Evolutionary conservation across 1,140 invertebrate species (phyloP).

Genomic region (Lepidurus packardi): DNA sequence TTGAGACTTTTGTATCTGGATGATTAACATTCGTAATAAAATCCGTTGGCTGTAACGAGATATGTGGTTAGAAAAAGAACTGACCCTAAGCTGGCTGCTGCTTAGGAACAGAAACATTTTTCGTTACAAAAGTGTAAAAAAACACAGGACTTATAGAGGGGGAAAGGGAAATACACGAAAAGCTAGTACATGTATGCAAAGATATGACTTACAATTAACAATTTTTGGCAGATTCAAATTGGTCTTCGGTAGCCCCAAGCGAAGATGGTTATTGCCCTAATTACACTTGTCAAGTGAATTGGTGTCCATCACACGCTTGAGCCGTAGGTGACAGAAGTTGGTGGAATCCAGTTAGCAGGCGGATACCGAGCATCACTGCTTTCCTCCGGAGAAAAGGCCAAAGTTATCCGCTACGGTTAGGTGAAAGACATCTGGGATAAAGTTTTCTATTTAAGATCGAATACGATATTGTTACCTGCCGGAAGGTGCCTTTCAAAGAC

Average conservation of each 20-base stretch:
- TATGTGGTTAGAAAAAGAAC: background rate
- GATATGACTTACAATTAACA: background rate
- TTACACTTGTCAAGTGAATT: background rate
- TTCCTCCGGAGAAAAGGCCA: background rate
- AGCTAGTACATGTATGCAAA: background rate
- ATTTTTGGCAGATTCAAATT: background rate
- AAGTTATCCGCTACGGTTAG: background rate
- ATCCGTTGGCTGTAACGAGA: background rate
- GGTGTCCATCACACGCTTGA: background rate
- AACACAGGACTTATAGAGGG: background rate
- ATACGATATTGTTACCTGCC: constrained; percentile 44
- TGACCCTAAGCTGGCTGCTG: constrained; percentile 10
- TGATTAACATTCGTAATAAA: background rate
- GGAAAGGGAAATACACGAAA: background rate
- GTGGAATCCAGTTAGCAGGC: background rate
- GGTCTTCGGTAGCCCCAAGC: background rate
- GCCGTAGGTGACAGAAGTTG: background rate
- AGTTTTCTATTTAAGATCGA: background rate
- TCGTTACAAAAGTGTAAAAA: background rate
- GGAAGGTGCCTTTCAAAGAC: constrained; percentile 50
- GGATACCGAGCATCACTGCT: background rate
- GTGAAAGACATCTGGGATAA: background rate
- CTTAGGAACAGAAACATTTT: background rate
- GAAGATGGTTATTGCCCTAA: background rate
- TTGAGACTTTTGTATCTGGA: background rate